A percentile compares a stretch with the other conserved stretches of the same genome.
Evolutionary conservation across 2,797 vertebrate genomes (phyloP).

Genomic region (Rhinophrynus dorsalis): DNA sequence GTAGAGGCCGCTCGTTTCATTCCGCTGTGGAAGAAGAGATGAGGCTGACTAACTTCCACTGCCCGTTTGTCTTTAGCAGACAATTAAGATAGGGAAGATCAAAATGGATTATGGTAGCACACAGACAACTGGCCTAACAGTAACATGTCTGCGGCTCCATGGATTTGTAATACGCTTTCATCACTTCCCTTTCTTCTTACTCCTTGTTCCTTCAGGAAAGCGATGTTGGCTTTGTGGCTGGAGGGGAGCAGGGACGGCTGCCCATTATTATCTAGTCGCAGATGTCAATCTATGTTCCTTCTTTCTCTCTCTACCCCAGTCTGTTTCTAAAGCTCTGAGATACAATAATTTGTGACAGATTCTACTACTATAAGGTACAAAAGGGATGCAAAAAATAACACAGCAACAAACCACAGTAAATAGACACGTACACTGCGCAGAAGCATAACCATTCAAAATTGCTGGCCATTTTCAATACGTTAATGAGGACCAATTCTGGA

Average conservation of each 20-base stretch:
- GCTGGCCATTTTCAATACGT: too few relatives aligned
- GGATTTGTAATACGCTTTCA: conserved; percentile 83
- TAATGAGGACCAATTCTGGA: too few relatives aligned
- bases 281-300: conserved; percentile 83
- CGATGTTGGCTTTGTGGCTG: conserved; percentile 84
- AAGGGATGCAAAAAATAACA: too few relatives aligned
- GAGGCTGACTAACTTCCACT: conserved; percentile 82
- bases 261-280: conserved; percentile 89
- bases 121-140: conserved; percentile 85
- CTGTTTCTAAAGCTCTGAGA: conserved; percentile 79
- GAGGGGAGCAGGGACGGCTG: conserved; percentile 86
- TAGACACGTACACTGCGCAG: conserved; percentile 13
- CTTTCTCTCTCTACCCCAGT: conserved; percentile 62
- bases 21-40: conserved; percentile 77
- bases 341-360: conserved; percentile 86
- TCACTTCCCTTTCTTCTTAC: conserved; percentile 78
- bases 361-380: conserved; percentile 84
- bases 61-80: conserved; percentile 80
- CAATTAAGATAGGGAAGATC: conserved; percentile 89
- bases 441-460: conserved; percentile 36
- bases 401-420: conserved; percentile 65
- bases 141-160: conserved; percentile 80
- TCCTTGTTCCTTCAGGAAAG: conserved; percentile 83
- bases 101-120: conserved; percentile 88
- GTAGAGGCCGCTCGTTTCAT: conserved; percentile 73